Base-by-base conservation (phyloP, 2,797 vertebrate species). In the Emys orbicularis region DNA sequence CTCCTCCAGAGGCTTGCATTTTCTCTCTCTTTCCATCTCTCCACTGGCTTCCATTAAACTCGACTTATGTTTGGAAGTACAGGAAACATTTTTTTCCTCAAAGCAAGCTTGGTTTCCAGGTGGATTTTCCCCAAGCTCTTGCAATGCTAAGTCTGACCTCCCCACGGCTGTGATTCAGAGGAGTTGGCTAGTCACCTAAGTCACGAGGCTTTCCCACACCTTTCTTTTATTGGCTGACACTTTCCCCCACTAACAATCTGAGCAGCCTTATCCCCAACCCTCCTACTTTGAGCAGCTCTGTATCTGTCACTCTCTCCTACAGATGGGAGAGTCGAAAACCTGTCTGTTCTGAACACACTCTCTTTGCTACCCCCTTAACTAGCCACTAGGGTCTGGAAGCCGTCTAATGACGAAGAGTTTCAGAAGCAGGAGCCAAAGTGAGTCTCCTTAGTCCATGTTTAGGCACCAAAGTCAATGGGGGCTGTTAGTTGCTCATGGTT, bases 51-150 rank as follows among this genome's bases (percentile, higher is more conserved):
- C 1, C 59, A 21, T 54, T 76, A 59, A 89, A 29, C 53, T 31
- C 41, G 53, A 53, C 12, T 1, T 15, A 47, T 47, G 19, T 93
- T 89, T 84, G 82, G 95, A 95, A 96, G 41, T 21, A 87, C 16
- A 81, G 90, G 8, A 27, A 5, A 8, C 12, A 82, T 88, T 44
- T 65, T 56, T 77, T 92, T 1, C 89, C 84, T 57, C 84, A 76
- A 80, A 93, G 59, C 81, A 80, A 79, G n/a, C 6, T 89, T 37
- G 2, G 1, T 84, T 95, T 86, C 92, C 95, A 95, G 83, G 91
- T 96, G 92, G 80, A 34, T 92, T 96, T 92, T 57, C 31, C 37
- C 50, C 44, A 56, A 88, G 54, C 74, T 96, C 68, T 89, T 61
- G 27, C 47, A 82, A 65, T 56, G 65, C 65, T 91, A 16, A 88